These are phyloP conservation scores for Phengaris alcon DNA, from an alignment of 2,888 invertebrate genomes.

Conservation along the genomic window DNA sequence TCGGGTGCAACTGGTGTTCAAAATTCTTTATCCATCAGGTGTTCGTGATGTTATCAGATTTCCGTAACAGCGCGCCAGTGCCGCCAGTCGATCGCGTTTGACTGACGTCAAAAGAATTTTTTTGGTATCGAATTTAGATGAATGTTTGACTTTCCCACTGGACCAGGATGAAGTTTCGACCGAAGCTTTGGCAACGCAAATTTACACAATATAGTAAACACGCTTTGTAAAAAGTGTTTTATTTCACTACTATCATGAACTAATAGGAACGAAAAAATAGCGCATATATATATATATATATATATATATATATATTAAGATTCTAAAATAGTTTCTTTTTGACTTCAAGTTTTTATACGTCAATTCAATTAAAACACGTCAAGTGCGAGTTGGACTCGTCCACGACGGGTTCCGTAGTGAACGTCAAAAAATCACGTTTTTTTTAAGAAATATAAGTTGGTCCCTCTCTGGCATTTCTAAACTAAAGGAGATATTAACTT, in stretches of 20 bases:
- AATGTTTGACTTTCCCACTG: slow-evolving; percentile 26
- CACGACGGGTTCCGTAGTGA: no score
- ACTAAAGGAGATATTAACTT: no score
- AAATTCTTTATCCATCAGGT: slow-evolving; percentile 17
- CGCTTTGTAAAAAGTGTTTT: slow-evolving; percentile 9
- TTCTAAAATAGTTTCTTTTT: no score
- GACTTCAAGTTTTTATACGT: no score
- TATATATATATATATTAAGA: no score
- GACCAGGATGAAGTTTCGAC: slow-evolving; percentile 16
- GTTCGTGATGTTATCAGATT: slow-evolving; percentile 24
- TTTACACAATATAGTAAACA: slow-evolving; percentile 18
- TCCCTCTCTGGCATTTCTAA: no score
- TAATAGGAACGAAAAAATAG: no score
- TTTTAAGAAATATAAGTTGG: no score
- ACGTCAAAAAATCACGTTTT: no score
- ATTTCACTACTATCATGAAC: not conserved
- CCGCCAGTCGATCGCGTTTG: slow-evolving; percentile 16
- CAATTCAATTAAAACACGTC: no score
- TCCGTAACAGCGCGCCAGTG: not conserved
- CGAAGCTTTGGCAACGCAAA: slow-evolving; percentile 9
- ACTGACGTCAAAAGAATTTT: slow-evolving; percentile 28
- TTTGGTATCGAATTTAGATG: slow-evolving; percentile 24
- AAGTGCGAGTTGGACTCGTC: no score
- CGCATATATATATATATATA: no score
- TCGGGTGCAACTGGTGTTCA: not conserved